phyloP scores from a whole-genome alignment of 1,140 invertebrate genomes.

The Littorina saxatilis region DNA sequence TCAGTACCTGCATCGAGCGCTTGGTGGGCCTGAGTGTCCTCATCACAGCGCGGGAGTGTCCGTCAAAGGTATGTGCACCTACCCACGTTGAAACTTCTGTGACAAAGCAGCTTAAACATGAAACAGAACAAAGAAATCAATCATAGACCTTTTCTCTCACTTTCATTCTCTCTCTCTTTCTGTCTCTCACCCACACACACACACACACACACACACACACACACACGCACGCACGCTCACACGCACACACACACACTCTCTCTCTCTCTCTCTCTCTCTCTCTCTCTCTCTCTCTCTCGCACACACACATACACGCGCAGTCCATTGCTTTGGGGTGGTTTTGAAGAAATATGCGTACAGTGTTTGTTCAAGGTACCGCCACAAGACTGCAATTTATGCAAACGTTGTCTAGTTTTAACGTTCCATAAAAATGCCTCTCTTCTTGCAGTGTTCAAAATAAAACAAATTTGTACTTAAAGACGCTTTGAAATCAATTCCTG shows the following conservation, averaged over 20 bases:
- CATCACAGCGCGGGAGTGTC: neutral
- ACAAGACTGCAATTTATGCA: neutral
- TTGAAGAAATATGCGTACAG: neutral
- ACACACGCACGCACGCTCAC: slow-evolving; percentile 4
- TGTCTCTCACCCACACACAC: too few species aligned
- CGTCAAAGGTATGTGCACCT: neutral
- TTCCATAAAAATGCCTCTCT: neutral
- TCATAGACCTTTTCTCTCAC: neutral
- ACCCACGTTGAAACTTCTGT: neutral
- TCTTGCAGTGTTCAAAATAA: neutral
- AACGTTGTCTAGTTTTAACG: neutral
- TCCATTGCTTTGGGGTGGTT: neutral
- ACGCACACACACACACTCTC: slow-evolving; percentile 8
- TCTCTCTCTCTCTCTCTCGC: too few species aligned
- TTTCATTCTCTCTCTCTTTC: too few species aligned
- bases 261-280: neutral
- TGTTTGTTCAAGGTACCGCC: neutral
- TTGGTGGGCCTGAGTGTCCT: neutral
- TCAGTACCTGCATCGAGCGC: neutral
- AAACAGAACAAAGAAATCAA: neutral
- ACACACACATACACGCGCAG: too few species aligned
- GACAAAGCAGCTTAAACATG: neutral
- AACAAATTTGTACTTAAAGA: too few species aligned
- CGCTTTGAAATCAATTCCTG: too few species aligned
- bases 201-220: neutral